Conservation (phyloP, 1,140 invertebrate genomes). For the Hycleus cichorii region DNA sequence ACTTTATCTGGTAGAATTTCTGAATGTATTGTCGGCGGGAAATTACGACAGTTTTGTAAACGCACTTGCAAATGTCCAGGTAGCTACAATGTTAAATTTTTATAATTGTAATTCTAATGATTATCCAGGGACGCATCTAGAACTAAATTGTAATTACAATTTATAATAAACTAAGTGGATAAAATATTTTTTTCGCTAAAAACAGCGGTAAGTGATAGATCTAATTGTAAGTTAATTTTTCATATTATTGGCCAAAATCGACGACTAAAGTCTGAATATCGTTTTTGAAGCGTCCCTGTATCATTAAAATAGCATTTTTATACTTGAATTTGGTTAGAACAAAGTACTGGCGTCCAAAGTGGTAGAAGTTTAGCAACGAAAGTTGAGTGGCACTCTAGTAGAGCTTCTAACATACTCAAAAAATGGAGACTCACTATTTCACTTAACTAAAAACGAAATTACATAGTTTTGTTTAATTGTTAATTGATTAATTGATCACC, state of each 20-base stretch:
- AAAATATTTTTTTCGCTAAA: too few relatives aligned
- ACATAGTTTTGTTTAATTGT: too few relatives aligned
- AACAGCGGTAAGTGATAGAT: too few relatives aligned
- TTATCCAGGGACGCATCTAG: too few relatives aligned
- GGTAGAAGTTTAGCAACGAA: slow-evolving; percentile 80
- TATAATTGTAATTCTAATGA: too few relatives aligned
- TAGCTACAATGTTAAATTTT: slow-evolving; percentile 52
- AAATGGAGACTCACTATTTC: slow-evolving; percentile 98
- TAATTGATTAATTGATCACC: slow-evolving; percentile 47
- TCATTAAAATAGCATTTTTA: slow-evolving; percentile 26
- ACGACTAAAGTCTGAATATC: too few relatives aligned
- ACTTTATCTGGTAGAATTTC: slow-evolving; percentile 34
- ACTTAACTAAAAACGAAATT: slow-evolving; percentile 59
- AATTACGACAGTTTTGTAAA: slow-evolving; percentile 82
- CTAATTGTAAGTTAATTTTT: too few relatives aligned
- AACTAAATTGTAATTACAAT: too few relatives aligned
- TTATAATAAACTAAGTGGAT: too few relatives aligned
- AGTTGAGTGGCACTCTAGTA: slow-evolving; percentile 92
- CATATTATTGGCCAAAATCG: too few relatives aligned
- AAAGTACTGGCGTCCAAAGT: slow-evolving; percentile 85
- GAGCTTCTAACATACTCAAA: slow-evolving; percentile 87
- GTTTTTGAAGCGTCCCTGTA: background rate
- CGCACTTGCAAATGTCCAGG: slow-evolving; percentile 84
- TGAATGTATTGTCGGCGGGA: slow-evolving; percentile 48
- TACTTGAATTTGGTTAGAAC: slow-evolving; percentile 79